These are phyloP conservation scores for Sebastes iracundus DNA, from an alignment of 2,797 vertebrate genomes.

Conservation along the genomic window DNA sequence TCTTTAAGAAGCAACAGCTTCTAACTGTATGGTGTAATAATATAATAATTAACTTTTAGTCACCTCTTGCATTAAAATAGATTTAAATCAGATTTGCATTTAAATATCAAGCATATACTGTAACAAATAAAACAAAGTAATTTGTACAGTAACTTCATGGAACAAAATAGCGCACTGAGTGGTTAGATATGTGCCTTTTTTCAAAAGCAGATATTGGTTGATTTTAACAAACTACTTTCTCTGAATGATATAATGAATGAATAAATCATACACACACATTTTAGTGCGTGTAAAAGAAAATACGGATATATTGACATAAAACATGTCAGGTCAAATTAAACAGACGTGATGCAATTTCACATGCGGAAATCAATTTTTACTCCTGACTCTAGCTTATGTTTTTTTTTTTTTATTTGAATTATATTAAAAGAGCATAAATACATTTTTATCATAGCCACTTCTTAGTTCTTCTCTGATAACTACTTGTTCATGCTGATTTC, in stretches of 20 bases:
- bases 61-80: background rate
- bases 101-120: background rate
- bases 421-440: slow-evolving; percentile 36
- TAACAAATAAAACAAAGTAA: background rate
- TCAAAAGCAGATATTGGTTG: background rate
- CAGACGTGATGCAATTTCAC: slow-evolving; percentile 3
- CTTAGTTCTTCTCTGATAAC: slow-evolving; percentile 59
- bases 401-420: background rate
- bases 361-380: slow-evolving; percentile 32
- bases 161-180: background rate
- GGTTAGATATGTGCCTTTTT: background rate
- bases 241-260: background rate
- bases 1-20: background rate
- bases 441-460: slow-evolving; percentile 48
- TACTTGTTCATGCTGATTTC: slow-evolving; percentile 71
- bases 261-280: background rate
- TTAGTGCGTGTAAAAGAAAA: background rate
- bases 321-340: slow-evolving; percentile 24
- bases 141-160: background rate
- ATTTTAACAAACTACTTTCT: background rate
- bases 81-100: background rate
- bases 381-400: background rate
- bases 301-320: slow-evolving; percentile 9
- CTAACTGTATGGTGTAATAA: background rate
- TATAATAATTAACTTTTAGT: background rate